phyloP scores from a whole-genome alignment of 2,113 vertebrate genomes.

The Sceloporus tristichus region DNA sequence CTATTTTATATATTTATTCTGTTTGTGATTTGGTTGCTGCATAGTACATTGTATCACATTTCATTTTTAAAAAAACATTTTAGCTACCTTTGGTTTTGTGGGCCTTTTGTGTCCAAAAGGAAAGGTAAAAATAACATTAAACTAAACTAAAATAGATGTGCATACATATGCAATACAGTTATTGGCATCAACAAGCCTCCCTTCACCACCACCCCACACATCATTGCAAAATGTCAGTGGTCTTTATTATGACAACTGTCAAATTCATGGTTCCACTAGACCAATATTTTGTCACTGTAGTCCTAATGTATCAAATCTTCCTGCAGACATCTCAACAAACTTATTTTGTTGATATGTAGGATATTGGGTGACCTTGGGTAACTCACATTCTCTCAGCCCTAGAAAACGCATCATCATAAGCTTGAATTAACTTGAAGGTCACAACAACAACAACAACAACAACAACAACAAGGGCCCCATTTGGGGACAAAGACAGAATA shows the following conservation, averaged over 20 bases:
- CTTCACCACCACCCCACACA: background rate
- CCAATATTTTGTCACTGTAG: background rate
- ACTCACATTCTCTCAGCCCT: too few species aligned
- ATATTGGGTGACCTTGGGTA: background rate
- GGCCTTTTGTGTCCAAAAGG: background rate
- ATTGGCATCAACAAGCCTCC: background rate
- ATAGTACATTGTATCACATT: background rate
- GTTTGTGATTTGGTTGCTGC: background rate
- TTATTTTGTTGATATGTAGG: too few species aligned
- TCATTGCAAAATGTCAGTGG: background rate
- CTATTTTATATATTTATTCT: background rate
- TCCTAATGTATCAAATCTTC: background rate
- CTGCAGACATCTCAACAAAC: background rate
- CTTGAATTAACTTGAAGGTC: too few species aligned
- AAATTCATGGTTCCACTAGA: background rate
- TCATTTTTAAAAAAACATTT: background rate
- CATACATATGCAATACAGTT: background rate
- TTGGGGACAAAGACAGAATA: background rate
- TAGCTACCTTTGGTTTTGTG: background rate
- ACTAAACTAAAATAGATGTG: background rate
- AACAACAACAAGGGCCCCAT: background rate
- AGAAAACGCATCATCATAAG: background rate
- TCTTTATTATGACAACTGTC: constrained; percentile 11
- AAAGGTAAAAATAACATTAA: background rate
- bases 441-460: too few species aligned